Evolutionary conservation across 2,113 vertebrate genomes (phyloP).

Genomic region (Actenoides hombroni): DNA sequence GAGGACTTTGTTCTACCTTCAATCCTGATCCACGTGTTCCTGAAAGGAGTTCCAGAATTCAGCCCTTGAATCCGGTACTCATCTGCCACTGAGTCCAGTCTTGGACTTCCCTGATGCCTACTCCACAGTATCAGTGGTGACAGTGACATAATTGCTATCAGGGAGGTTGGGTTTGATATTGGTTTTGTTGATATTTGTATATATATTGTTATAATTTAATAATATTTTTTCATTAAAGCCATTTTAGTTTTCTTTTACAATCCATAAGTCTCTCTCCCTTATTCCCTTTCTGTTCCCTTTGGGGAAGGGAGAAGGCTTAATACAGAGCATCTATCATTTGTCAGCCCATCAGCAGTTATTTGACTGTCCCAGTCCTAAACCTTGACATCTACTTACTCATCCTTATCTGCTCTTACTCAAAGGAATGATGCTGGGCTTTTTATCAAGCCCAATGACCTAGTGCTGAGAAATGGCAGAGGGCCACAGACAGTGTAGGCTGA

Average conservation of each 20-base stretch:
- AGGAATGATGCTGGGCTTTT: background rate
- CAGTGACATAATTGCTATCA: background rate
- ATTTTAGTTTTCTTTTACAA: background rate
- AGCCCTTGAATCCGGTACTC: background rate
- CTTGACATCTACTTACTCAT: background rate
- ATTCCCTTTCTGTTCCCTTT: background rate
- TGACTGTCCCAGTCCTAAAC: background rate
- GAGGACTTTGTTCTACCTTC: background rate
- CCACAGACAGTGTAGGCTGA: background rate
- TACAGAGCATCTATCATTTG: background rate
- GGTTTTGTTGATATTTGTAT: background rate
- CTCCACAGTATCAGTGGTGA: background rate
- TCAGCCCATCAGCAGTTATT: background rate
- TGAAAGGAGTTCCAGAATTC: background rate
- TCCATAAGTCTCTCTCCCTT: background rate
- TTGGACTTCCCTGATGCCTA: background rate
- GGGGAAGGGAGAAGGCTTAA: background rate
- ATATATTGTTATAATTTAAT: background rate
- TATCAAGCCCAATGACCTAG: background rate
- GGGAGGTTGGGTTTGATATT: background rate
- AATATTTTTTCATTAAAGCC: background rate
- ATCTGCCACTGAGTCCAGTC: background rate
- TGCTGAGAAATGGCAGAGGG: background rate
- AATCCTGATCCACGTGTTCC: background rate
- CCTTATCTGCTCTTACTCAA: background rate